Evolutionary conservation across 1,140 invertebrate species (phyloP), one percentile per base, ranked within the genome.

Genomic region (Drosophila aff.): DNA sequence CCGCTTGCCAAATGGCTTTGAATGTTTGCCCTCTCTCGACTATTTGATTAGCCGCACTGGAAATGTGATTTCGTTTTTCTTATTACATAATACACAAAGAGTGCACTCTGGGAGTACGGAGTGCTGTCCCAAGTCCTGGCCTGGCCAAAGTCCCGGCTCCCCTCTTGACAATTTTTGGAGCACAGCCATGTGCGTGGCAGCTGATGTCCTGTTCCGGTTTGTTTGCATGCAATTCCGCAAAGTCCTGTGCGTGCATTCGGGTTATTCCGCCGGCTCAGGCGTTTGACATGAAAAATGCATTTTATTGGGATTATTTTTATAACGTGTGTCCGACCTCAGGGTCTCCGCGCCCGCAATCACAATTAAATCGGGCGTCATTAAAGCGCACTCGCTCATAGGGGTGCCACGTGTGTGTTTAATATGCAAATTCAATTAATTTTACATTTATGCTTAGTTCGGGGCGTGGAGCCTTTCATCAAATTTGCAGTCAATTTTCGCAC

Each of bases 301-400:
- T 90, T 90, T 91, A 91, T 91, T 82, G 86, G 85, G 86, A 90
- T 90, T 90, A 90, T 90, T 90, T 90, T 91, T 86, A 90, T 91
- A 87, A 89, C 76, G 81, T 86, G 81, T 86, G 67, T 50, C 44
- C 61, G 40, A 41, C 55, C 63, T 43, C 33, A 41, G 33, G 28
- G 40, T 52, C 23, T 47, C 46, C 21, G 26, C 23, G 40, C 46
- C 40, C 40, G 52, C 63, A 57, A 57, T 57, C 69, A 46, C 77
- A 84, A 84, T 81, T 81, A 81, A 85, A 76, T 64, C 67, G 41
- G 49, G 38, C 59, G 57, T 47, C 50, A 78, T 73, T 62, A 75
- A 83, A 89, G 68, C 75, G 21, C 21, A 18, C 64, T 33, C 15
- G 46, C 46, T 16, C 33, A 10, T 6, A 26, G 13, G 7, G 16